Evolutionary conservation across 1,140 invertebrate genomes (phyloP), one percentile per base, ranked within the genome.

Genomic region (Drosophila persimilis): DNA sequence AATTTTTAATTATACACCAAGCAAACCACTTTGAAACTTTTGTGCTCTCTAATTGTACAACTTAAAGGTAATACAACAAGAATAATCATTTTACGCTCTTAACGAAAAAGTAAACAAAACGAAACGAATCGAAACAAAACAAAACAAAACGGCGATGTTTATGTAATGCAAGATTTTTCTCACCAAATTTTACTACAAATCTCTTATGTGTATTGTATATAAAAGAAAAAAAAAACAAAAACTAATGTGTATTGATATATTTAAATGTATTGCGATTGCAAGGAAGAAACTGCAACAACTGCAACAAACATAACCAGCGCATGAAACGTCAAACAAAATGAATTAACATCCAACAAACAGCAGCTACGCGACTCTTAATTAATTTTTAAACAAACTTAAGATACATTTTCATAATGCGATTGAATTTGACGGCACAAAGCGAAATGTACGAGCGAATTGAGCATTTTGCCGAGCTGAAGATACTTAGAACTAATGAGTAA

Each of bases 21-120:
- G 61, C 69, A 63, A 86, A 78, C 76, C 56, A 86, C 81, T 78
- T 85, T 86, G 63, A 67, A 83, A 80, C 72, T 69, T 88, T 88
- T 83, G 79, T 89, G 83, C 83, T 89, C 79, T 88, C 79, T 83
- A 83, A 88, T 89, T 88, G 84, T 89, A 76, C 75, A 84, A 89
- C 67, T 85, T 86, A 86, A 81, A 72, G 79, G 66, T 86, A 89
- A 80, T 75, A 89, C 72, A 77, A 76, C 69, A 65, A 77, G 35
- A 73, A 53, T 86, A 79, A 79, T 80, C 77, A 86, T 85, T 84
- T 86, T 85, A 86, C 46, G 77, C 81, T 85, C 77, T 80, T 63
- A 73, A 80, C 24, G 64, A 69, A 39, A 39, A 39, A 39, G 11
- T 39, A 39, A 39, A 39, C 35, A 39, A 39, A 39, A 13, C 35